Conservation (phyloP, 2,888 invertebrate species). For the Vanessa cardui region DNA sequence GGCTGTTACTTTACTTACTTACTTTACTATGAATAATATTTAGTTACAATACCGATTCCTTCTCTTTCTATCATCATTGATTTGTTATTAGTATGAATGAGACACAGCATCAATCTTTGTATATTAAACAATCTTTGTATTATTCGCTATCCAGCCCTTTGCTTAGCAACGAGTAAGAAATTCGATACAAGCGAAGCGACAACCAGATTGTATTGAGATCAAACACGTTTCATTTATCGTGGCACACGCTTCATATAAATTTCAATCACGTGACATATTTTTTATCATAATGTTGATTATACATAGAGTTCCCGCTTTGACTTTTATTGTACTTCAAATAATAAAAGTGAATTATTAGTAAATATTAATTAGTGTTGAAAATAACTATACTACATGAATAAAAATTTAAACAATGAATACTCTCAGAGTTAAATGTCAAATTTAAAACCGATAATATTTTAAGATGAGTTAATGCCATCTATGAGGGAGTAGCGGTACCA, state of each 20-base stretch:
- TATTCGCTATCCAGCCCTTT: background rate
- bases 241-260: slow-evolving; percentile 14
- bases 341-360: too few relatives aligned
- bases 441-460: background rate
- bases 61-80: background rate
- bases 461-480: slow-evolving; percentile 61
- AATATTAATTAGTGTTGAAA: background rate
- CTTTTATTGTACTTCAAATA: too few relatives aligned
- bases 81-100: background rate
- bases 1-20: too few relatives aligned
- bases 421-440: background rate
- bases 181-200: slow-evolving; percentile 8
- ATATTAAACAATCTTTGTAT: background rate
- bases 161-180: slow-evolving; percentile 15
- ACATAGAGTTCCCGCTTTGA: background rate
- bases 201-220: slow-evolving; percentile 16
- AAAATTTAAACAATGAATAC: background rate
- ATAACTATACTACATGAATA: background rate
- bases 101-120: background rate
- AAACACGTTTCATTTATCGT: slow-evolving; percentile 25
- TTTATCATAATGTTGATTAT: slow-evolving; percentile 7
- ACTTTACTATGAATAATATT: too few relatives aligned
- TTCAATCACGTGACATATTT: slow-evolving; percentile 20
- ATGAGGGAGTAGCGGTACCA: slow-evolving; percentile 58
- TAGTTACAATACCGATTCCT: background rate